Conservation (phyloP, 2,113 vertebrate species). For the Cyprinus carpio region DNA sequence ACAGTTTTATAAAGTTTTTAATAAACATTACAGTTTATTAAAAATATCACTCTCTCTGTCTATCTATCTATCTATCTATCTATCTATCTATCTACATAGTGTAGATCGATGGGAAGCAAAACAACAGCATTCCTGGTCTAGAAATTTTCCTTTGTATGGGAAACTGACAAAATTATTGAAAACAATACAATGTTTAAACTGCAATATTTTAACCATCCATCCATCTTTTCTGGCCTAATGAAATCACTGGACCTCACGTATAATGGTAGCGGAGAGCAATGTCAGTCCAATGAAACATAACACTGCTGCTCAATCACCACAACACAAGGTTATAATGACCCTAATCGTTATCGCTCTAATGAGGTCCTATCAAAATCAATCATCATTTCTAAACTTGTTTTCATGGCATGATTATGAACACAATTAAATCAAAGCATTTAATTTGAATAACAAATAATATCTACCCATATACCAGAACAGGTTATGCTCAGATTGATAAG, state of each 20-base stretch:
- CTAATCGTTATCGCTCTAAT: conserved; percentile 42
- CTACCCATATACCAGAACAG: conserved; percentile 5
- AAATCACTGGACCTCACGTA: not conserved
- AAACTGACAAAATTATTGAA: no score
- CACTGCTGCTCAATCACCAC: conserved; percentile 31
- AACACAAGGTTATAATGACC: conserved; percentile 37
- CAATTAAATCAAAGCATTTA: conserved; percentile 44
- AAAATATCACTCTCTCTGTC: no score
- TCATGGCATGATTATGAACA: conserved; percentile 39
- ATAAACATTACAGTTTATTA: no score
- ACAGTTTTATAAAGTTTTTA: no score
- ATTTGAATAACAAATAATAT: conserved; percentile 42
- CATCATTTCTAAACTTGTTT: conserved; percentile 36
- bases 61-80: no score
- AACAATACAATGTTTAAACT: no score
- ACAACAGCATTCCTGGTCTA: no score
- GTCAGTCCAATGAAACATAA: conserved; percentile 34
- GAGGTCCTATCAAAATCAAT: conserved; percentile 43
- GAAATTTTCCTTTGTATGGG: no score
- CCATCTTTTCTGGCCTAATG: not conserved
- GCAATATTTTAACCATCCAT: not conserved
- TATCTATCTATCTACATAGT: no score
- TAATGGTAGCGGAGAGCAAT: not conserved
- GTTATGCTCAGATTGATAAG: conserved; percentile 13
- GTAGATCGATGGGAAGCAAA: no score